phyloP scores from a whole-genome alignment of 1,140 invertebrate species.

The Spodoptera frugiperda region DNA sequence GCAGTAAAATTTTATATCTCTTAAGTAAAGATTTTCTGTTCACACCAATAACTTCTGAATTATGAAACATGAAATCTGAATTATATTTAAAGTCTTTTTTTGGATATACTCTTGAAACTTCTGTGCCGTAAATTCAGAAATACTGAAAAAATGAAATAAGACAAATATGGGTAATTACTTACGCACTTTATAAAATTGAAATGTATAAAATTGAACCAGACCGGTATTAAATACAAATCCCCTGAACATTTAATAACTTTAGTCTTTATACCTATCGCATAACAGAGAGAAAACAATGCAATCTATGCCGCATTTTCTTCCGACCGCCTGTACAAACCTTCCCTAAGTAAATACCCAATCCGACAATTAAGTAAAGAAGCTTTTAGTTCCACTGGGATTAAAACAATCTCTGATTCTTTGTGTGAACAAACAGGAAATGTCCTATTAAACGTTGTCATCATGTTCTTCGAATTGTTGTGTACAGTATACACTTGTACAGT shows the following conservation, averaged over 20 bases:
- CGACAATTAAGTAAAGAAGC: conserved; percentile 8
- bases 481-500: no score
- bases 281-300: neutral
- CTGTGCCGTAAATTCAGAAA: no score
- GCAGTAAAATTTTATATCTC: neutral
- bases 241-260: no score
- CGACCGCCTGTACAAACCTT: neutral
- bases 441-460: conserved; percentile 6
- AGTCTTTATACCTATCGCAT: neutral
- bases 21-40: neutral
- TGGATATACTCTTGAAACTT: no score
- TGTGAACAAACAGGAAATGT: conserved; percentile 17
- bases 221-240: no score
- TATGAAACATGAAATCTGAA: no score
- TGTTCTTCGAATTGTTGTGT: neutral
- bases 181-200: no score
- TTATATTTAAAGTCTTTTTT: no score
- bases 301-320: neutral
- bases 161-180: no score
- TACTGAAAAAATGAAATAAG: no score
- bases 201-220: no score
- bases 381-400: conserved; percentile 9
- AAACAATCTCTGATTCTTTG: neutral
- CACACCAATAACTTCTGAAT: no score
- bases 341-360: conserved; percentile 3